Evolutionary conservation across 2,113 vertebrate species (phyloP).

Genomic region (Camelus dromedarius): DNA sequence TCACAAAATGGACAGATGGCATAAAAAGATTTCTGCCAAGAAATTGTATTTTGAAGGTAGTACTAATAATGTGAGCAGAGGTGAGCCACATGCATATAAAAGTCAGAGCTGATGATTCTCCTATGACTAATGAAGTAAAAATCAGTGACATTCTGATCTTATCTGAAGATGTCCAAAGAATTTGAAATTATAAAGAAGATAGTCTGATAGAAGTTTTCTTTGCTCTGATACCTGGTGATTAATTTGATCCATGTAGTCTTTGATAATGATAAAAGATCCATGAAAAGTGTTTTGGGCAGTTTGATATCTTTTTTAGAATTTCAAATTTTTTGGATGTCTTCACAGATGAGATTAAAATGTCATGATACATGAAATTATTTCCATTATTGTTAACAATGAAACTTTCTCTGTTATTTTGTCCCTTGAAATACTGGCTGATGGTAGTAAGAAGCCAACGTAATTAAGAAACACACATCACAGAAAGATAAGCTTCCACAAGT

Average conservation of each 20-base stretch:
- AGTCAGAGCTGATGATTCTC: neutral
- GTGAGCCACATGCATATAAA: neutral
- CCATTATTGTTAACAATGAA: neutral
- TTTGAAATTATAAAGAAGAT: neutral
- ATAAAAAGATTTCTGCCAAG: neutral
- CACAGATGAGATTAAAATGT: neutral
- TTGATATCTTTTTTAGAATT: neutral
- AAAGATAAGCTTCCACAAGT: neutral
- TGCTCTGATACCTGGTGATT: neutral
- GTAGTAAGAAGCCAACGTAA: slow-evolving; percentile 3
- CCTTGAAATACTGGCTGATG: slow-evolving; percentile 2
- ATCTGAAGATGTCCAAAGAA: neutral
- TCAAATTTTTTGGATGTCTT: neutral
- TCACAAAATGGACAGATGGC: neutral
- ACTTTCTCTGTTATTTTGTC: slow-evolving; percentile 15
- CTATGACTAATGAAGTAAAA: neutral
- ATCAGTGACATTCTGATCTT: neutral
- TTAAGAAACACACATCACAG: neutral
- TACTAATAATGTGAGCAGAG: neutral
- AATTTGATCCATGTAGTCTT: neutral
- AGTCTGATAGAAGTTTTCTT: slow-evolving; percentile 14
- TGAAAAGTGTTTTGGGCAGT: neutral
- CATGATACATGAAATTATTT: neutral
- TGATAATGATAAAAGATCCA: neutral
- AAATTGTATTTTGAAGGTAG: neutral